Evolutionary conservation across 2,797 vertebrate species (phyloP).

Genomic region (Eutrigla gurnardus): DNA sequence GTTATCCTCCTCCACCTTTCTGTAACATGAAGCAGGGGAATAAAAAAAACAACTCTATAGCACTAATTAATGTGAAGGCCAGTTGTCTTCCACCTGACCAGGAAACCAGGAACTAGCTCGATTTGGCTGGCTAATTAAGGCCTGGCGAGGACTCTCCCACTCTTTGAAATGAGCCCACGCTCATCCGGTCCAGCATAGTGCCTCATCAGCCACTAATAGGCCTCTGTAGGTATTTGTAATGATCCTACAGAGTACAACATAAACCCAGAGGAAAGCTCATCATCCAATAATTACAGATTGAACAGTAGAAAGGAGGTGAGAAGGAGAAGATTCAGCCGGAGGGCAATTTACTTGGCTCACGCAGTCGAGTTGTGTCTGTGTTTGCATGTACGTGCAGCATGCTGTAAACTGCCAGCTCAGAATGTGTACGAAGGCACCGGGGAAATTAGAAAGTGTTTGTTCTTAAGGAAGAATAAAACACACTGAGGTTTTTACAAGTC

Average conservation of each 20-base stretch:
- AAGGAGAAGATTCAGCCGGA: constrained; percentile 7
- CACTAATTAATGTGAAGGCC: constrained; percentile 65
- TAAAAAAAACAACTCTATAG: constrained; percentile 42
- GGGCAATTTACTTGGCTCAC: constrained; percentile 21
- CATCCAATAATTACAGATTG: constrained; percentile 60
- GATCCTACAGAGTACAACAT: constrained; percentile 57
- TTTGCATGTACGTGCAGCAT: constrained; percentile 23
- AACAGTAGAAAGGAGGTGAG: constrained; percentile 41
- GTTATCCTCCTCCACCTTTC: constrained; percentile 49
- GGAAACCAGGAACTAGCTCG: constrained; percentile 57
- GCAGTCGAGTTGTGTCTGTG: not conserved
- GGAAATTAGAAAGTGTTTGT: constrained; percentile 55
- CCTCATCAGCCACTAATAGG: constrained; percentile 71
- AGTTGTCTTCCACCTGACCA: constrained; percentile 66
- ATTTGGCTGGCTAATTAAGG: constrained; percentile 59
- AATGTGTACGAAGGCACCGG: constrained; percentile 17
- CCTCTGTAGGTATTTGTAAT: constrained; percentile 73
- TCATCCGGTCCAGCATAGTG: constrained; percentile 52
- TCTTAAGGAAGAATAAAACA: constrained; percentile 27
- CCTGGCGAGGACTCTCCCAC: constrained; percentile 44
- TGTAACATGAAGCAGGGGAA: constrained; percentile 45
- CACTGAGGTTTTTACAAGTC: not conserved
- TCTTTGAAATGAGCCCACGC: constrained; percentile 67
- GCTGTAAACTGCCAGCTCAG: constrained; percentile 31
- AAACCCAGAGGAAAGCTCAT: constrained; percentile 64